These are phyloP conservation scores for Notodonta ziczac DNA, from an alignment of 2,888 invertebrate genomes.

Conservation along the genomic window DNA sequence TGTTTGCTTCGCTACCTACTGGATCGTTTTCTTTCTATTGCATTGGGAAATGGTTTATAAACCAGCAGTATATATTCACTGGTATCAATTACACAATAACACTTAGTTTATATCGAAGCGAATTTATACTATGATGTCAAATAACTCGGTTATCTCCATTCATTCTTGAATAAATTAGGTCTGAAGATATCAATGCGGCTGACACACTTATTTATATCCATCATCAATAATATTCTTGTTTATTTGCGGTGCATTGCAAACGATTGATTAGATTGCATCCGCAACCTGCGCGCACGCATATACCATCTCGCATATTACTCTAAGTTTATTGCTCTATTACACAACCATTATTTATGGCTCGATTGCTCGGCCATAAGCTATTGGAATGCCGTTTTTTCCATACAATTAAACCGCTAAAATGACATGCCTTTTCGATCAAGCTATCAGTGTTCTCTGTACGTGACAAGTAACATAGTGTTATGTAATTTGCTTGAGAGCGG, in stretches of 20 bases:
- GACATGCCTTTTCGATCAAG: constrained; percentile 32
- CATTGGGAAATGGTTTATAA: constrained; percentile 22
- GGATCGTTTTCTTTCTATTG: constrained; percentile 17
- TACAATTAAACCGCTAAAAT: constrained; percentile 49
- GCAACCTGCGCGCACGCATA: constrained; percentile 42
- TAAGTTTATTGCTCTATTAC: constrained; percentile 69
- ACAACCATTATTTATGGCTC: constrained; percentile 58
- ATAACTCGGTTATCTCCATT: constrained; percentile 25
- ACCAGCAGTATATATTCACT: constrained; percentile 11
- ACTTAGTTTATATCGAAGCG: constrained; percentile 12
- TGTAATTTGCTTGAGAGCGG: constrained; percentile 41
- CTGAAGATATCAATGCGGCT: constrained; percentile 28
- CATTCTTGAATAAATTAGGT: constrained; percentile 35
- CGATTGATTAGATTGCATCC: constrained; percentile 51
- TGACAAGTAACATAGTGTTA: constrained; percentile 45
- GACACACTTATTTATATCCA: constrained; percentile 38
- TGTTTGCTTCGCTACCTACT: constrained; percentile 39
- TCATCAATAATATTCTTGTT: constrained; percentile 45
- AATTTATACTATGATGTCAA: constrained; percentile 26
- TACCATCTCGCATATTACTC: constrained; percentile 48
- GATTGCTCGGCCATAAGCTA: constrained; percentile 50
- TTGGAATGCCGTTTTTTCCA: constrained; percentile 54
- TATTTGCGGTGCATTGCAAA: constrained; percentile 44
- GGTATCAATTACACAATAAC: constrained; percentile 15
- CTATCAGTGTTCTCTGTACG: constrained; percentile 25